Base-by-base conservation (phyloP, 2,797 vertebrate species). In the Poeciliopsis turneri region DNA sequence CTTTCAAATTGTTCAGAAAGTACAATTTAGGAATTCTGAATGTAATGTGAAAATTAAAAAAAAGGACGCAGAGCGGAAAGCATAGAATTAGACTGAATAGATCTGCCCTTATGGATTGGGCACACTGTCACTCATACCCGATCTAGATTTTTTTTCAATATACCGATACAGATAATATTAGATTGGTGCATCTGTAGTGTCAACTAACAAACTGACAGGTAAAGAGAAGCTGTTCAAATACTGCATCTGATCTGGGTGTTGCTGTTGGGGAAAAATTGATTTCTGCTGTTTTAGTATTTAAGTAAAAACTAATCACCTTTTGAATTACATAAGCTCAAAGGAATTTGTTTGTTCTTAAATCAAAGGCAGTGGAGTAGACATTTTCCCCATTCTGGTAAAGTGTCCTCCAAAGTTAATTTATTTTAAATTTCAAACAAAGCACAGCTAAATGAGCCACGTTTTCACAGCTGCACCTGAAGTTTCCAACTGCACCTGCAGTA, bases 401-500 rank as follows among this genome's bases (percentile, higher is more conserved):
- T 39, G 6, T 36, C 51, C 15, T 39, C 20, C 72, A 55, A 10
- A 55, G 49, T 36, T 36, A 12, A 76, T 61, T 64, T 3, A 12
- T n/a, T 55, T 55, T n/a, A 5, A 12, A 39, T 20, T 66, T 66
- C 1, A 66, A 66, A 39, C 33, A 15, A 23, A 66, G 15, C 36
- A 41, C 33, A 39, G 43, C 5, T 61, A 47, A 36, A 70, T 39
- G 46, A 69, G 64, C 72, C 39, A 8, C 10, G 9, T 11, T 0
- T 61, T 78, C 2, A 18, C 10, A 4, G 16, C 73, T 3, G 59
- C 47, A 76, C 53, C 71, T 84, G 84, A 25, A 76, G 16, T 68
- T 79, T 82, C 73, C 73, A 84, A 36, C 79, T 75, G 71, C 75
- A 83, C 83, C 82, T 85, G 84, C 64, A 39, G 55, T 7, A 72